Conservation (phyloP, 2,797 vertebrate species). For the Helarctos malayanus region DNA sequence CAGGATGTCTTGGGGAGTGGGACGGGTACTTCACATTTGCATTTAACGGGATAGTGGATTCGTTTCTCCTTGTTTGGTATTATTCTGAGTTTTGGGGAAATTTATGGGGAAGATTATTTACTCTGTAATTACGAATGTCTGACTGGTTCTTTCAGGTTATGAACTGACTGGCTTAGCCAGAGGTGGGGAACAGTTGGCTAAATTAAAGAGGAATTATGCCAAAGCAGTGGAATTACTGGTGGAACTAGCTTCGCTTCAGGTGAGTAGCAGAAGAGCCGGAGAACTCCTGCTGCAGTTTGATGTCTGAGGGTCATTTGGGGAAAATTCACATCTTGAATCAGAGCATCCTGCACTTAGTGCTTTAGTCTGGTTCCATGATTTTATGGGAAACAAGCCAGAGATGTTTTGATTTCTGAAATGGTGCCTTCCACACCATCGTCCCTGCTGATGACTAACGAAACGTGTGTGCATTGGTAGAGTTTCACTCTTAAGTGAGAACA, state of each 20-base stretch:
- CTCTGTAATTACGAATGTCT: slow-evolving; percentile 55
- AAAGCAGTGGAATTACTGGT: slow-evolving; percentile 99
- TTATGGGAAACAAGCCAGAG: neutral
- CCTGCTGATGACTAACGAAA: neutral
- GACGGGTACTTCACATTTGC: neutral
- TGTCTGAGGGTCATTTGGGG: neutral
- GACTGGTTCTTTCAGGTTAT: slow-evolving; percentile 92
- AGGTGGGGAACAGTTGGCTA: slow-evolving; percentile 98
- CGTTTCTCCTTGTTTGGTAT: slow-evolving; percentile 39
- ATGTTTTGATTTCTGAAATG: neutral
- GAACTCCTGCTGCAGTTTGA: rapidly evolving
- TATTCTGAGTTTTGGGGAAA: slow-evolving; percentile 52
- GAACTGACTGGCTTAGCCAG: slow-evolving; percentile 98
- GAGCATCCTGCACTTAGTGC: neutral
- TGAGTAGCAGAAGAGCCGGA: slow-evolving; percentile 80
- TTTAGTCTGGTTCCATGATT: neutral
- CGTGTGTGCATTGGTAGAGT: neutral
- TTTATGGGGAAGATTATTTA: slow-evolving; percentile 31
- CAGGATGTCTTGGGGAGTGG: neutral
- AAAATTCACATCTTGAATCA: neutral
- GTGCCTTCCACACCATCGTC: neutral
- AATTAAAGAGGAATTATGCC: slow-evolving; percentile 99
- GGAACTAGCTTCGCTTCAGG: slow-evolving; percentile 98
- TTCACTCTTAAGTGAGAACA: neutral
- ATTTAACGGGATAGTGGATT: neutral